These are phyloP conservation scores for Prochilodus magdalenae DNA, from an alignment of 2,113 vertebrate genomes.

Conservation along the genomic window DNA sequence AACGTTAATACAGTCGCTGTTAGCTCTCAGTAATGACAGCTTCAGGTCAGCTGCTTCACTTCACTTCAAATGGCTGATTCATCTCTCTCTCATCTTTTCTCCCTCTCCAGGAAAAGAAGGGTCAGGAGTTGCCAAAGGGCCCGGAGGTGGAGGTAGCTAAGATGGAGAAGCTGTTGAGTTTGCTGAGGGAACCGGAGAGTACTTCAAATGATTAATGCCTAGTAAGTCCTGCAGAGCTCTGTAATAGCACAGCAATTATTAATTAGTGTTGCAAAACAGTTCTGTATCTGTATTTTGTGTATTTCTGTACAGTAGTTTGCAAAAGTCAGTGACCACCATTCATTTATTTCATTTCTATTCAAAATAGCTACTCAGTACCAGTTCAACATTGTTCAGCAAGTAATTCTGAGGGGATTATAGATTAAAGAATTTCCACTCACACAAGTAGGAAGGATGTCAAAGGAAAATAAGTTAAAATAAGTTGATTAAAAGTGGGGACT, in stretches of 20 bases:
- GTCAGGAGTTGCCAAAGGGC: conserved; percentile 83
- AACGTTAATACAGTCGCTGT: conserved; percentile 27
- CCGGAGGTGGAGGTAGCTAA: conserved; percentile 88
- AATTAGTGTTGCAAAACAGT: background rate
- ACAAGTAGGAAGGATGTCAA: no score
- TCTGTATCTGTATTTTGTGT: background rate
- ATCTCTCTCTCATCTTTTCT: conserved; percentile 16
- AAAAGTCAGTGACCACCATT: no score
- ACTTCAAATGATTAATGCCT: background rate
- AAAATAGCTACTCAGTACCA: no score
- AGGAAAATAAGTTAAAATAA: no score
- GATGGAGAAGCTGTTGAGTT: conserved; percentile 89
- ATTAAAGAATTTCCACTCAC: no score
- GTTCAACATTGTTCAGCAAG: no score
- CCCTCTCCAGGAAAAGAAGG: conserved; percentile 84
- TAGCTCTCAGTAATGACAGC: conserved; percentile 30
- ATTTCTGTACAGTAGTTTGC: no score
- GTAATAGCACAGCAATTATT: background rate
- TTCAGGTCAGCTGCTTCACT: conserved; percentile 34
- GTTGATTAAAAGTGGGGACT: no score
- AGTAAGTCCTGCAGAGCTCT: background rate
- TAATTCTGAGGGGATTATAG: no score
- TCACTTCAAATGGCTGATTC: conserved; percentile 23
- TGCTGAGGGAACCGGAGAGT: conserved; percentile 77
- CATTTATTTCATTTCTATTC: no score